Conservation (phyloP, 2,888 invertebrate genomes). For the Nomada ferruginata region DNA sequence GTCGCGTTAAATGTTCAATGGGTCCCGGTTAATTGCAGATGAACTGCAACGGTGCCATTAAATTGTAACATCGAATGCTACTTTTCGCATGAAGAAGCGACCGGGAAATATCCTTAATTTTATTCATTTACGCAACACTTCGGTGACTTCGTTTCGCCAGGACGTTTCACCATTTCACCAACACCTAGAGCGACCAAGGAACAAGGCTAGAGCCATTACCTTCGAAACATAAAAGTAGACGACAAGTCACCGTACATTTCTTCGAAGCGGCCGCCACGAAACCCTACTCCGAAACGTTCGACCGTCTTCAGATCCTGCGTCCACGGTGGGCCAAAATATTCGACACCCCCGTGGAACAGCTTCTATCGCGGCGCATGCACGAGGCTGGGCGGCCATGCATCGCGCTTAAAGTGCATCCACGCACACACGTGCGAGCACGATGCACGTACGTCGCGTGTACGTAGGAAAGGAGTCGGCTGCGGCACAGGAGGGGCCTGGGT, state of each 20-base stretch:
- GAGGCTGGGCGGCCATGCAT: conserved; percentile 51
- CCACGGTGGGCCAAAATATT: conserved; percentile 16
- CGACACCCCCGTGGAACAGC: conserved; percentile 35
- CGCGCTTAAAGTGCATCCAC: conserved; percentile 55
- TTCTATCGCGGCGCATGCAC: conserved; percentile 54
- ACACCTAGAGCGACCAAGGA: too few relatives aligned
- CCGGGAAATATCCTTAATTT: too few relatives aligned
- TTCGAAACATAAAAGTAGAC: too few relatives aligned
- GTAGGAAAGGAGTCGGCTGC: conserved; percentile 67
- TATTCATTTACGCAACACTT: too few relatives aligned
- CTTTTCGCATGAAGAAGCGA: too few relatives aligned
- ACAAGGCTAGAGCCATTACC: too few relatives aligned
- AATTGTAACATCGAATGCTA: too few relatives aligned
- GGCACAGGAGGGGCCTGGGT: conserved; percentile 72
- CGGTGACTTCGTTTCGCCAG: too few relatives aligned
- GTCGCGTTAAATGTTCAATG: too few relatives aligned
- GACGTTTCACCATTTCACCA: too few relatives aligned
- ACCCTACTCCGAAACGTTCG: not conserved
- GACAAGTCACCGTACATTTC: not conserved
- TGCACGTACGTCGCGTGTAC: conserved; percentile 30
- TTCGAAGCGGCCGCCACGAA: not conserved
- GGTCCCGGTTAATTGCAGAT: too few relatives aligned
- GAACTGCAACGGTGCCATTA: too few relatives aligned
- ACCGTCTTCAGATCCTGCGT: not conserved
- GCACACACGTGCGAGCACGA: conserved; percentile 1